phyloP scores from a whole-genome alignment of 2,797 vertebrate species.

The Ciconia nigra region DNA sequence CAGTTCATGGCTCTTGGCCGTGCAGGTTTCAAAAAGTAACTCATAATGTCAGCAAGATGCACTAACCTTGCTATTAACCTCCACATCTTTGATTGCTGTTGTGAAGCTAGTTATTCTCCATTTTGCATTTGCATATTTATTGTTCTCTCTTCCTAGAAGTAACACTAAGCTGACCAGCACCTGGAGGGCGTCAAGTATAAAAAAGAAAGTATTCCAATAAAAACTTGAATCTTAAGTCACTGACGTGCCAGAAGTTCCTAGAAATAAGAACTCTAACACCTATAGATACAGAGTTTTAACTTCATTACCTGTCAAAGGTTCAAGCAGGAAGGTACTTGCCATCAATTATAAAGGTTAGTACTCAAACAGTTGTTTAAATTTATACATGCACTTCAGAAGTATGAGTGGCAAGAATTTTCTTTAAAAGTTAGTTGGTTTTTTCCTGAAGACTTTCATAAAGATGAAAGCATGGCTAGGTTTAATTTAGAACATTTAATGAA shows the following conservation, averaged over 20 bases:
- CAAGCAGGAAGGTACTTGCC: neutral
- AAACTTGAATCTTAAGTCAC: neutral
- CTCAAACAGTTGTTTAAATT: neutral
- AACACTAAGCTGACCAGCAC: slow-evolving; percentile 7
- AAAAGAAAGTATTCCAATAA: neutral
- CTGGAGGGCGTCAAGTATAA: neutral
- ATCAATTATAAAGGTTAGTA: neutral
- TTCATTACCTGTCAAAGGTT: neutral
- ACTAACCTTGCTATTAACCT: neutral
- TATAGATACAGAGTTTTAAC: neutral
- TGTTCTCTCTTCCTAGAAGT: neutral
- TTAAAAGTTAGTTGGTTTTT: neutral
- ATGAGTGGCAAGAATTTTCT: neutral
- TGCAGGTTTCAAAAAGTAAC: neutral
- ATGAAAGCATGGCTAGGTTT: neutral
- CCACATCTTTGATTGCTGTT: neutral
- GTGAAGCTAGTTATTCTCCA: neutral
- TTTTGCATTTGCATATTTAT: neutral
- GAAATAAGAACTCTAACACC: neutral
- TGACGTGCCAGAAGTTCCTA: neutral
- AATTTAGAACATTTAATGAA: neutral
- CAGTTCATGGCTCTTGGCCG: neutral
- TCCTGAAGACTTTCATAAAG: neutral
- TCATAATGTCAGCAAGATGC: neutral
- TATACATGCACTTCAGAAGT: neutral